Conservation (phyloP, 2,888 invertebrate genomes). For the Agriotes lineatus region DNA sequence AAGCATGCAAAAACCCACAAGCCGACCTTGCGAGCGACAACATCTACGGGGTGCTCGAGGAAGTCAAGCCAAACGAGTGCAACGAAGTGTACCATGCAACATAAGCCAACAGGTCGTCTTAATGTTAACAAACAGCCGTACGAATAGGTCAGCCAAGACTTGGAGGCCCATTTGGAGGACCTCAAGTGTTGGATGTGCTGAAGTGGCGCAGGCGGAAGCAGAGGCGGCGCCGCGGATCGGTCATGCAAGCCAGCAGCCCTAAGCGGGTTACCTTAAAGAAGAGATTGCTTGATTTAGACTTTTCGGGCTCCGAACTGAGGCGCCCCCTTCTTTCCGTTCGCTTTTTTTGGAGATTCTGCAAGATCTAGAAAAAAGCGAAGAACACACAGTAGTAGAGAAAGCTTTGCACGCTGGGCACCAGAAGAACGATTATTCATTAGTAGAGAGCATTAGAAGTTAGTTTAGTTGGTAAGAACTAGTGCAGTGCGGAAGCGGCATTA, state of each 20-base stretch:
- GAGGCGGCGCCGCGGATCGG: slow-evolving; percentile 66
- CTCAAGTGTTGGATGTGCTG: slow-evolving; percentile 40
- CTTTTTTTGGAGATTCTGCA: slow-evolving; percentile 99
- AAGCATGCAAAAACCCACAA: slow-evolving; percentile 33
- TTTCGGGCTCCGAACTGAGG: slow-evolving; percentile 95
- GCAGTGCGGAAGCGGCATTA: slow-evolving; percentile 54
- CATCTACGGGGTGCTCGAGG: slow-evolving; percentile 8
- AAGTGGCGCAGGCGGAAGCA: slow-evolving; percentile 59
- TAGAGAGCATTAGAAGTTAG: slow-evolving; percentile 42
- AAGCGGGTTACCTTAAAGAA: slow-evolving; percentile 96
- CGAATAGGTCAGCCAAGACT: slow-evolving; percentile 26
- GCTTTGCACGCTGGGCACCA: slow-evolving; percentile 63
- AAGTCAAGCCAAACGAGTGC: slow-evolving; percentile 11
- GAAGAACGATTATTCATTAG: slow-evolving; percentile 60
- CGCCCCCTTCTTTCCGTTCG: slow-evolving; percentile 97
- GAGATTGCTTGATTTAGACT: slow-evolving; percentile 96
- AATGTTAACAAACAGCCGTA: slow-evolving; percentile 14
- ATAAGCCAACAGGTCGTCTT: slow-evolving; percentile 1
- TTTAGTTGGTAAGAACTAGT: slow-evolving; percentile 39
- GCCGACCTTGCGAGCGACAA: background rate
- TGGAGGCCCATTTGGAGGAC: slow-evolving; percentile 20
- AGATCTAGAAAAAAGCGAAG: slow-evolving; percentile 96
- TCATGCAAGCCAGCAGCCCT: slow-evolving; percentile 64
- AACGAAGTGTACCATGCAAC: slow-evolving; percentile 12
- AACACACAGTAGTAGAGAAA: slow-evolving; percentile 86